Conservation (phyloP, 2,113 vertebrate species). For the Dunckerocampus dactyliophorus region DNA sequence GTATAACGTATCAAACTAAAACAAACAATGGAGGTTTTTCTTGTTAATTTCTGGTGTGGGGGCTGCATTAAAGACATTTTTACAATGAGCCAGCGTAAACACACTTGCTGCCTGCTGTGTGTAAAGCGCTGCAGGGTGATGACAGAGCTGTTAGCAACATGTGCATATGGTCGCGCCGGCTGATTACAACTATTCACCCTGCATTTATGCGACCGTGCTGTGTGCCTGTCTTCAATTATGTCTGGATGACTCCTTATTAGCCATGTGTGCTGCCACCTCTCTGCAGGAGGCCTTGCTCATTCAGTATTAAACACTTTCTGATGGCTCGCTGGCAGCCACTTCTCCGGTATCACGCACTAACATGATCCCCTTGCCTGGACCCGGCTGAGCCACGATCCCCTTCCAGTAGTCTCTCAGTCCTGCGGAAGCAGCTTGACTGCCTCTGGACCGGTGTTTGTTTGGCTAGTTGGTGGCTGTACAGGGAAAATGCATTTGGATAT, state of each 20-base stretch:
- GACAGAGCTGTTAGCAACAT: slow-evolving; percentile 42
- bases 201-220: slow-evolving; percentile 44
- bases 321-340: slow-evolving; percentile 33
- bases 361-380: slow-evolving; percentile 30
- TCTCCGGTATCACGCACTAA: slow-evolving; percentile 57
- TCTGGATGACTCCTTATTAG: slow-evolving; percentile 37
- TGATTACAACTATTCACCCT: slow-evolving; percentile 52
- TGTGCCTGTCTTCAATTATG: slow-evolving; percentile 50
- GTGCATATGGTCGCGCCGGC: slow-evolving; percentile 31
- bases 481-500: slow-evolving; percentile 57
- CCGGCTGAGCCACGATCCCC: slow-evolving; percentile 31
- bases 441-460: not conserved
- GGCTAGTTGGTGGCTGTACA: slow-evolving; percentile 1
- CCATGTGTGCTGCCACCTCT: slow-evolving; percentile 33
- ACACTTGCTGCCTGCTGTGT: slow-evolving; percentile 8
- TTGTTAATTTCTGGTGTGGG: not conserved
- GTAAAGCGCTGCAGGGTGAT: slow-evolving; percentile 17
- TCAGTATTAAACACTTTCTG: slow-evolving; percentile 64
- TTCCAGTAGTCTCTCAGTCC: slow-evolving; percentile 32
- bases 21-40: not conserved
- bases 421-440: slow-evolving; percentile 11
- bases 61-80: not conserved
- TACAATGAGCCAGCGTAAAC: slow-evolving; percentile 7
- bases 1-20: too few relatives aligned
- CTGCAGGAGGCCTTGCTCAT: slow-evolving; percentile 30